Percentiles rank a stretch among this genome's conserved stretches.
Evolutionary conservation across 1,140 invertebrate genomes (phyloP).

Genomic region (Leptopilina boulardi): DNA sequence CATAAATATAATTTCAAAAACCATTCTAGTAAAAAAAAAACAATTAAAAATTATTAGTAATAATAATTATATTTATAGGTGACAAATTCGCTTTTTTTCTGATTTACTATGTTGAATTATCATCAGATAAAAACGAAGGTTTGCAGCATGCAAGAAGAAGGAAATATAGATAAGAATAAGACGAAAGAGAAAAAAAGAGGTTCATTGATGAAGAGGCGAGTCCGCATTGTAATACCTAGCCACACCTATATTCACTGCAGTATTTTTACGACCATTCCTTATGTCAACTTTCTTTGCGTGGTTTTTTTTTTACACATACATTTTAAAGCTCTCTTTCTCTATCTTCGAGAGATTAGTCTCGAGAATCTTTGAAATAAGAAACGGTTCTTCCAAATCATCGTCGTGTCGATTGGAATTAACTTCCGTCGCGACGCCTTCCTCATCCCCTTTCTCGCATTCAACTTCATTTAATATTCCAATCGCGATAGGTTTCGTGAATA

Average conservation of each 20-base stretch:
- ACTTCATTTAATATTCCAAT: conserved; percentile 32
- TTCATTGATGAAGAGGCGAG: conserved; percentile 10
- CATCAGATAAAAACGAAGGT: no score
- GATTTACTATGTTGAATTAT: no score
- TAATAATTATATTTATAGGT: no score
- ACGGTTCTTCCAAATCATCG: conserved; percentile 22
- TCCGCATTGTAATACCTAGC: conserved; percentile 10
- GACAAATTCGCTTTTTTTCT: no score
- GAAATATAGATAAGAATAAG: neutral
- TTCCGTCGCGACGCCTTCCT: conserved; percentile 1
- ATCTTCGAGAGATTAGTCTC: conserved; percentile 4
- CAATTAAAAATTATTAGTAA: no score
- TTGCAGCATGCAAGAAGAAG: neutral
- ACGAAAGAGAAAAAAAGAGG: neutral
- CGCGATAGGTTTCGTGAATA: conserved; percentile 29
- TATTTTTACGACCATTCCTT: neutral
- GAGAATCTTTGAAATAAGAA: conserved; percentile 17
- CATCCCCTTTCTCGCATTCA: conserved; percentile 1
- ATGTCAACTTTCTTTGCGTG: neutral
- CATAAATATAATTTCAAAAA: no score
- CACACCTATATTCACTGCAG: neutral
- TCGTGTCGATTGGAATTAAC: conserved; percentile 29
- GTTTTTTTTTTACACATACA: neutral
- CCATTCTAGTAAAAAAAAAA: no score
- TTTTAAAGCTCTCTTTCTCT: conserved; percentile 1